Evolutionary conservation across 2,113 vertebrate genomes (phyloP), one percentile per base, ranked within the genome.

Genomic region (Sorex araneus): DNA sequence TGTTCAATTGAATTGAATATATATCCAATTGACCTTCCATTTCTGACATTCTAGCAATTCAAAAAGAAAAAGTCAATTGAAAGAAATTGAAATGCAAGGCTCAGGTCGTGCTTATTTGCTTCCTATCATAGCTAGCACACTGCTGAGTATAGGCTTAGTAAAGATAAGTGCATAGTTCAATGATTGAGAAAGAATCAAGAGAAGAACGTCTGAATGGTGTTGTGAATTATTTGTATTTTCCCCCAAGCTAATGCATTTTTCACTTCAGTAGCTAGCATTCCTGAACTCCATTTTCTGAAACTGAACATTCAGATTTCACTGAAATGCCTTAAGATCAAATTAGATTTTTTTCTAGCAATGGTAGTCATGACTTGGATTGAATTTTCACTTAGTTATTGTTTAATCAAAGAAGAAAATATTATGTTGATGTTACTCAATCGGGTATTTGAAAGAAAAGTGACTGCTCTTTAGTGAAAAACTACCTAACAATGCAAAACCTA

Each of bases 211-310:
- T 28, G 32, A 34, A 8, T 79, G 12, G 90, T 76, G 25, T 84
- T 94, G 34, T 77, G 70, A 93, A 1, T 93, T 93, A 79, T 71
- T 93, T 77, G 21, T 87, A 36, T 93, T 95, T 94, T 95, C 23
- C 66, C n/a, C 71, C 78, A 79, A 93, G 36, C 63, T 40, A 50
- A 90, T 76, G 90, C 30, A 63, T 96, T 93, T 95, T 93, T 75
- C 47, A 28, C 75, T 92, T 94, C 60, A 90, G 40, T 70, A 79
- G 10, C 75, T 94, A 73, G 47, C 11, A 79, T 73, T 85, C 10
- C 40, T 34, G 66, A 28, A 23, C 78, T 83, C 28, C 18, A 76
- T 92, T 89, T 92, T 93, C 80, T 93, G 54, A 21, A 90, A 63
- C 79, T 67, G 84, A 93, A 79, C 34, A 85, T 76, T 89, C 25